phyloP scores from a whole-genome alignment of 1,140 invertebrate genomes.

The Subanguina moxae region DNA sequence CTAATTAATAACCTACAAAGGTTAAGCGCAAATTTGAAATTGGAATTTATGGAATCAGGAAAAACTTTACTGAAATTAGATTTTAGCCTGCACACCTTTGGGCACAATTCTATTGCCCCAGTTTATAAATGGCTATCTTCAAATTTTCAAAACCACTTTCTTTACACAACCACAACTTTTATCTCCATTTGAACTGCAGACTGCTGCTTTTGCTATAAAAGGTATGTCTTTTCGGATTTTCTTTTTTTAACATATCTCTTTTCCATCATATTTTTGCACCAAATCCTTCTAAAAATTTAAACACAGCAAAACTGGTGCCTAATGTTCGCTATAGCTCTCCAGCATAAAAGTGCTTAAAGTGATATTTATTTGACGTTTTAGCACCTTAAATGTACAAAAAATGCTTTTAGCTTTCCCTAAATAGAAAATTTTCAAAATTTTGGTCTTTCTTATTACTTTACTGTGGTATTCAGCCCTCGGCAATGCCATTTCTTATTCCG shows the following conservation, averaged over 20 bases:
- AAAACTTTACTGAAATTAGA: background rate
- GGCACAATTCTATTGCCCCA: background rate
- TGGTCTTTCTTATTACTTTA: too few species aligned
- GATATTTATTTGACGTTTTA: background rate
- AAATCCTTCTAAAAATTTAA: too few species aligned
- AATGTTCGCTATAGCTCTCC: too few species aligned
- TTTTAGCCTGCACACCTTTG: background rate
- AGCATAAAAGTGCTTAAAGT: too few species aligned
- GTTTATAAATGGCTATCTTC: background rate
- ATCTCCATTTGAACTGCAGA: background rate
- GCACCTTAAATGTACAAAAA: background rate
- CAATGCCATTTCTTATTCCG: slow-evolving; percentile 7
- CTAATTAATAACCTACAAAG: too few species aligned
- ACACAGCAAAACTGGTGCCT: too few species aligned
- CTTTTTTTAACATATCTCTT: too few species aligned
- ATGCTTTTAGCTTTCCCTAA: background rate
- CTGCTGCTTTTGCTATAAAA: background rate
- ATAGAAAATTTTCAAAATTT: too few species aligned
- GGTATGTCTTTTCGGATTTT: background rate
- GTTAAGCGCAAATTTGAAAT: too few species aligned
- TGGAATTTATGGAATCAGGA: too few species aligned
- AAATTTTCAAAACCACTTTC: background rate
- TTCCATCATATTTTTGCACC: too few species aligned
- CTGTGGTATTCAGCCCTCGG: slow-evolving; percentile 21
- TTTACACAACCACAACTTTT: background rate